These are phyloP conservation scores for Parascotia fuliginaria DNA, from an alignment of 2,888 invertebrate genomes.

Conservation along the genomic window DNA sequence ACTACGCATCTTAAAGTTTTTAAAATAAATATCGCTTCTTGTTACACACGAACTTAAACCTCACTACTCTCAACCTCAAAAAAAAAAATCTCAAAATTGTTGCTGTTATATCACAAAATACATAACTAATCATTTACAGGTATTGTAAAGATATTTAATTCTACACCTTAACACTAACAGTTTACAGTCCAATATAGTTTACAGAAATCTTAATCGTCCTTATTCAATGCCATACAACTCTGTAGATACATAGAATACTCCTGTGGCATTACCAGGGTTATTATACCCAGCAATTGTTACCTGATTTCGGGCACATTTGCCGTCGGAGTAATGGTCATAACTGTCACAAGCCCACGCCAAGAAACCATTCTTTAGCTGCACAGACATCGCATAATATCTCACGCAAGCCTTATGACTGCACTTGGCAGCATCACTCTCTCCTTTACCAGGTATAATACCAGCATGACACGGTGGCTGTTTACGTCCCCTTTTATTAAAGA, in stretches of 20 bases:
- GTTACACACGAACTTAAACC: too few species aligned
- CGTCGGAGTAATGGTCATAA: slow-evolving; percentile 64
- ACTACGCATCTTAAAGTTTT: too few species aligned
- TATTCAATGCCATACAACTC: slow-evolving; percentile 60
- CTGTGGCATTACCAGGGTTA: slow-evolving; percentile 76
- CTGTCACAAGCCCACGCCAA: slow-evolving; percentile 71
- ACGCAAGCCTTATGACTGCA: slow-evolving; percentile 79
- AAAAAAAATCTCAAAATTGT: too few species aligned
- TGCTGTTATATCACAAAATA: neutral
- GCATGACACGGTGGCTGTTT: slow-evolving; percentile 83
- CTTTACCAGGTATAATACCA: slow-evolving; percentile 65
- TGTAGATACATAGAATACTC: slow-evolving; percentile 74
- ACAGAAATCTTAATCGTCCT: neutral
- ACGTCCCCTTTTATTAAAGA: slow-evolving; percentile 84
- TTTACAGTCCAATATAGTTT: too few species aligned
- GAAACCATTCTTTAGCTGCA: slow-evolving; percentile 63
- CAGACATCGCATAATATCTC: slow-evolving; percentile 66
- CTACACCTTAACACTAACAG: too few species aligned
- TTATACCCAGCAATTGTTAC: slow-evolving; percentile 74
- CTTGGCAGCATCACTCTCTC: slow-evolving; percentile 70
- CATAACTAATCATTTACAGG: too few species aligned
- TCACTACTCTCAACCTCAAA: too few species aligned
- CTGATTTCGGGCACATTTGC: slow-evolving; percentile 66
- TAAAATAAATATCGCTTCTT: too few species aligned
- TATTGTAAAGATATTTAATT: too few species aligned